Evolutionary conservation across 2,113 vertebrate species (phyloP).

Genomic region (Motacilla alba): DNA sequence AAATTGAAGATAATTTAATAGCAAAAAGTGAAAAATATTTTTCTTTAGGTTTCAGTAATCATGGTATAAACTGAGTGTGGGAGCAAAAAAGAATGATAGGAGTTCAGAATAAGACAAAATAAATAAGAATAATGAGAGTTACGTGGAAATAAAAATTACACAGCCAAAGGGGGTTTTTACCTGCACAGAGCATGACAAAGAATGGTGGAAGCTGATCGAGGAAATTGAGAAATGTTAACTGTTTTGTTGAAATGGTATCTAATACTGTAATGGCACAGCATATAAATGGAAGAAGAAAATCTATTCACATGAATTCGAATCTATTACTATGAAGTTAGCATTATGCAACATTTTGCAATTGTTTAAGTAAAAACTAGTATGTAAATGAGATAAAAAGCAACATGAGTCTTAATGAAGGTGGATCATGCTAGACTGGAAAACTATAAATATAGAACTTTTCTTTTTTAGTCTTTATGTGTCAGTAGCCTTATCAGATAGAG

Average conservation of each 20-base stretch:
- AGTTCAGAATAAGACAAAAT: not conserved
- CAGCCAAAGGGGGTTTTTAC: not conserved
- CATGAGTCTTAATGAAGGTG: not conserved
- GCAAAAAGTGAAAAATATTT: not conserved
- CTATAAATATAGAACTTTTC: not conserved
- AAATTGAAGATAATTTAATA: not conserved
- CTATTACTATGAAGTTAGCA: not conserved
- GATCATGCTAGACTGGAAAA: not conserved
- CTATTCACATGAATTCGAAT: not conserved
- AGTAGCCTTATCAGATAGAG: not conserved
- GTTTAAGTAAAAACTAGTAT: not conserved
- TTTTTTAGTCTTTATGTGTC: not conserved
- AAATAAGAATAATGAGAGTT: not conserved
- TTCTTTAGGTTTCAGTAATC: not conserved
- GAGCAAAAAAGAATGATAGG: not conserved
- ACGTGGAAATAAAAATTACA: not conserved
- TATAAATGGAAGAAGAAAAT: not conserved
- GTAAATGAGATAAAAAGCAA: not conserved
- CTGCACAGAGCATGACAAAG: not conserved
- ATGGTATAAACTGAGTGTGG: not conserved
- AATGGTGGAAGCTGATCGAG: not conserved
- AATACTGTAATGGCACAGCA: not conserved
- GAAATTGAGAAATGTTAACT: not conserved
- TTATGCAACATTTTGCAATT: not conserved
- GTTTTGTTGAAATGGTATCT: not conserved